phyloP scores from a whole-genome alignment of 2,888 invertebrate genomes.

The Mystacides longicornis region DNA sequence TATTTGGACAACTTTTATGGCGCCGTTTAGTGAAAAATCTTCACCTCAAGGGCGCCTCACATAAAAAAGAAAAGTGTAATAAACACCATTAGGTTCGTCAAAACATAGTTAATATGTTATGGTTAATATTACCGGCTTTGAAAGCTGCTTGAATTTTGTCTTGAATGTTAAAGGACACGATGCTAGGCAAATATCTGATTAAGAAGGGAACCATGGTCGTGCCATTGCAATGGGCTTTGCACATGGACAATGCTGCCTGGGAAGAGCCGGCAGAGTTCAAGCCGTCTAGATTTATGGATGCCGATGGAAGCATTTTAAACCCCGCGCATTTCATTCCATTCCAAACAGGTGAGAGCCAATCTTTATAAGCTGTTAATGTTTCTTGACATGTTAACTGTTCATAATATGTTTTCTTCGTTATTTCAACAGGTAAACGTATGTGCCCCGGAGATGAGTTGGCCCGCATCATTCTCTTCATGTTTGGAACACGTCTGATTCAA shows the following conservation, averaged over 20 bases:
- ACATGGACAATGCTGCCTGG: conserved; percentile 64
- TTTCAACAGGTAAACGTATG: conserved; percentile 80
- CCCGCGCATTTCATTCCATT: conserved; percentile 73
- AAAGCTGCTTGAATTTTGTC: too few relatives aligned
- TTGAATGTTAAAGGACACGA: conserved; percentile 49
- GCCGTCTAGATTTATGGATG: conserved; percentile 61
- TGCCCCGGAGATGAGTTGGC: conserved; percentile 82
- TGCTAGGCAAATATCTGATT: conserved; percentile 54
- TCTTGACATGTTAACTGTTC: not conserved
- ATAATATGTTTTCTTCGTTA: too few relatives aligned
- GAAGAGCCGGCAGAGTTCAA: conserved; percentile 58
- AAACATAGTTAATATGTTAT: too few relatives aligned
- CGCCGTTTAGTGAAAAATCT: too few relatives aligned
- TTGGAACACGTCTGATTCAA: conserved; percentile 55
- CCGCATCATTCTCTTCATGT: conserved; percentile 59
- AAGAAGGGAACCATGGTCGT: conserved; percentile 67
- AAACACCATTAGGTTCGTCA: too few relatives aligned
- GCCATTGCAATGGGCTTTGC: conserved; percentile 75
- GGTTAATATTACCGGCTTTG: too few relatives aligned
- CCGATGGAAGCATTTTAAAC: conserved; percentile 53
- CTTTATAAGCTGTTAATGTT: not conserved
- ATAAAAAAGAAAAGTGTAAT: too few relatives aligned
- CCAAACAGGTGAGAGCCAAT: conserved; percentile 58
- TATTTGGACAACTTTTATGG: too few relatives aligned
- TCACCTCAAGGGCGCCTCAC: too few relatives aligned